Conservation (phyloP, 2,113 vertebrate genomes). For the Chelonoidis abingdonii region DNA sequence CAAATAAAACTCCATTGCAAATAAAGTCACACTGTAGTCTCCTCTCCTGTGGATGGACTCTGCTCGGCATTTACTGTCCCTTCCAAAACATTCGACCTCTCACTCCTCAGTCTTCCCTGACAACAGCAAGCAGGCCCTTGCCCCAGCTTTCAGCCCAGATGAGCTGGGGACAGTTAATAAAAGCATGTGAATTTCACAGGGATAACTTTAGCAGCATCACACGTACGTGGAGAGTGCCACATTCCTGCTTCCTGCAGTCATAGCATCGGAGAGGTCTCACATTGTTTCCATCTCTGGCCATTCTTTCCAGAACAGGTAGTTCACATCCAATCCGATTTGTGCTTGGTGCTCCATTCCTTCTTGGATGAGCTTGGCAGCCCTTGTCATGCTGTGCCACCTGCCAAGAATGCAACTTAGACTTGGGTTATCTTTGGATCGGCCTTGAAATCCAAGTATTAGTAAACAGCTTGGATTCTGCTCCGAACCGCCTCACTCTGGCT, state of each 20-base stretch:
- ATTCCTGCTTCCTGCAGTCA: neutral
- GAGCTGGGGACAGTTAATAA: neutral
- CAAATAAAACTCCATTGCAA: neutral
- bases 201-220: neutral
- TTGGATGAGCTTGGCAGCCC: neutral
- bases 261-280: neutral
- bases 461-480: constrained; percentile 11
- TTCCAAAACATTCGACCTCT: neutral
- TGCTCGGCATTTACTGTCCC: neutral
- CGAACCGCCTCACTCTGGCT: neutral
- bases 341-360: neutral
- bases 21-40: neutral
- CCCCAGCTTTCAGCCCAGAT: neutral
- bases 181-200: neutral
- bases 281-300: constrained; percentile 21
- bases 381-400: neutral
- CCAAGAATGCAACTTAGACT: constrained; percentile 24
- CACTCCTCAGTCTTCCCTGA: neutral
- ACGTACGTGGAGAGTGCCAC: neutral
- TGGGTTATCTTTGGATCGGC: constrained; percentile 26
- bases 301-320: constrained; percentile 52
- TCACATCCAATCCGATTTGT: neutral
- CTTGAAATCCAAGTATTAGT: constrained; percentile 35
- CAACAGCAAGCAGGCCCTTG: neutral
- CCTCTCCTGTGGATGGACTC: neutral